phyloP scores from a whole-genome alignment of 2,888 invertebrate genomes.

The Prostheceraeus crozeri region DNA sequence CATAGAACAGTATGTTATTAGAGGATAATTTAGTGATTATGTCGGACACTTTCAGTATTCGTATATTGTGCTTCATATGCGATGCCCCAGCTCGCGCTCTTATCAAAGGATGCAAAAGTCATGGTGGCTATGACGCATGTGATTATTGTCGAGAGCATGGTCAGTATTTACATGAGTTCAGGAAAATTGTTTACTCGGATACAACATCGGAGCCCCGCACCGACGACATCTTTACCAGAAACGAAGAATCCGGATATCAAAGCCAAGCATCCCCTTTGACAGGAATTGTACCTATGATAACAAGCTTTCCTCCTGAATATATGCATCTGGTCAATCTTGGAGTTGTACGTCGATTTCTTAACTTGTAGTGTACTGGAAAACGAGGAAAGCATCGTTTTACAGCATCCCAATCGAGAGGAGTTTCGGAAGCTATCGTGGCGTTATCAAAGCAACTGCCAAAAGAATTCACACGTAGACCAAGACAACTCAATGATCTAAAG shows the following conservation, averaged over 20 bases:
- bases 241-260: too few species aligned
- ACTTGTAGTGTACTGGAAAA: constrained; percentile 8
- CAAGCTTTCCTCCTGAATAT: background rate
- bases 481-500: constrained; percentile 10
- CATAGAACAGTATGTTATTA: too few species aligned
- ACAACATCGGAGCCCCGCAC: too few species aligned
- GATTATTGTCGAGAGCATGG: constrained; percentile 35
- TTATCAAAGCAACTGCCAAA: constrained; percentile 9
- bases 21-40: too few species aligned
- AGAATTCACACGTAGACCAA: constrained; percentile 4
- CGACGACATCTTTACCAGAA: too few species aligned
- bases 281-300: constrained; percentile 2
- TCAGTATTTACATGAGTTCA: too few species aligned
- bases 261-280: constrained; percentile 10
- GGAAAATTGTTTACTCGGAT: too few species aligned
- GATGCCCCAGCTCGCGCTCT: constrained; percentile 40
- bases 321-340: constrained; percentile 5
- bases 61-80: constrained; percentile 36
- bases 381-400: constrained; percentile 8
- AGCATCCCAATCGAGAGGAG: background rate
- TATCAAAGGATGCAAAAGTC: constrained; percentile 31
- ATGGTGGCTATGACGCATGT: constrained; percentile 36
- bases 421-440: background rate
- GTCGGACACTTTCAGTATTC: too few species aligned
- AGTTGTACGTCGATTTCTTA: constrained; percentile 2